Percentiles rank a stretch among this genome's conserved stretches.
phyloP scores from a whole-genome alignment of 2,888 invertebrate genomes.

The Fragum sueziense region DNA sequence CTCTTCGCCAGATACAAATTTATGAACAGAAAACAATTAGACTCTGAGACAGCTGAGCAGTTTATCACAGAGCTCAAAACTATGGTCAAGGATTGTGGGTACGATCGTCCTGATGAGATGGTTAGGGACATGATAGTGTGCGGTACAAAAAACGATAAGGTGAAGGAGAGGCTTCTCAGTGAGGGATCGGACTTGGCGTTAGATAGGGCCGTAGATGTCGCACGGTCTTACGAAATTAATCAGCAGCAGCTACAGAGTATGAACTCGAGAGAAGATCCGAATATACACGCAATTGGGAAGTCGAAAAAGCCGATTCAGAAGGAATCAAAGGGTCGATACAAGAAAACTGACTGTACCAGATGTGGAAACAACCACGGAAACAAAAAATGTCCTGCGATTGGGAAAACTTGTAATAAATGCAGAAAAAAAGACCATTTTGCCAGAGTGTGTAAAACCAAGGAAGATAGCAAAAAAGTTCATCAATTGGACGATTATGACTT shows the following conservation, averaged over 20 bases:
- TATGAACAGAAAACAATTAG: constrained; percentile 36
- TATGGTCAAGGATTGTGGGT: constrained; percentile 50
- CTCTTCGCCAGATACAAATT: constrained; percentile 55
- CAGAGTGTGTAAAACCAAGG: not conserved
- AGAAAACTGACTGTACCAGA: constrained; percentile 6
- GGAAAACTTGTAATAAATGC: constrained; percentile 22
- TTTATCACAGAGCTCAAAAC: constrained; percentile 53
- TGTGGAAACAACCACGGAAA: constrained; percentile 18
- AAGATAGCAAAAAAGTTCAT: not conserved
- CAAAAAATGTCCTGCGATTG: constrained; percentile 9
- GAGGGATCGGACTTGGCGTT: no score
- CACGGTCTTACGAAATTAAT: constrained; percentile 1
- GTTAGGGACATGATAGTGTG: not conserved
- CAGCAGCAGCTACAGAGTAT: not conserved
- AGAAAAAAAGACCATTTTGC: constrained; percentile 4
- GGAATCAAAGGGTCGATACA: not conserved
- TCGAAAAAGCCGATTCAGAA: not conserved
- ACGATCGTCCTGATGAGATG: constrained; percentile 35
- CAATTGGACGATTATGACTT: not conserved
- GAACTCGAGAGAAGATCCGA: not conserved
- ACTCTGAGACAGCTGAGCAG: constrained; percentile 46
- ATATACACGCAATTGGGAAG: not conserved
- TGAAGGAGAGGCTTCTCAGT: constrained; percentile 8
- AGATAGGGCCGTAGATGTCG: no score
- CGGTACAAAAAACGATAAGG: constrained; percentile 1